Percentiles rank a stretch among this genome's conserved stretches.
These are phyloP conservation scores for Lytechinus pictus DNA, from an alignment of 35 echinoderm and acorn worm genomes.

Conservation along the genomic window DNA sequence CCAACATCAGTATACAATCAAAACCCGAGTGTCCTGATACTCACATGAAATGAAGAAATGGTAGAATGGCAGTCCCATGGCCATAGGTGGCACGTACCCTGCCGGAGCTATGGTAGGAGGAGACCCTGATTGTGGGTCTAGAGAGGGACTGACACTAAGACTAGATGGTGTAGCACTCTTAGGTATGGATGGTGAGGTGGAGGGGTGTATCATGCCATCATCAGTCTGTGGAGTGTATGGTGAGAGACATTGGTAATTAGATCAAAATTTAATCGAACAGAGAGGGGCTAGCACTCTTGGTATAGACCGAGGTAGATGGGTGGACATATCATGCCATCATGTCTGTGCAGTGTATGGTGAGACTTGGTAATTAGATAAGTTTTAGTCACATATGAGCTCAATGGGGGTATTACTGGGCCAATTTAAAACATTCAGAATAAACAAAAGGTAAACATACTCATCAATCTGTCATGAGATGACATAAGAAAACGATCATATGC, in stretches of 20 bases:
- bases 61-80: conserved; percentile 48
- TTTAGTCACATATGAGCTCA: too few relatives aligned
- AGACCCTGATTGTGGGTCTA: conserved; percentile 22
- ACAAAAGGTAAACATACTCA: too few relatives aligned
- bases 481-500: too few relatives aligned
- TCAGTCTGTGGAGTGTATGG: not conserved
- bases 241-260: not conserved
- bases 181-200: not conserved
- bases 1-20: too few relatives aligned
- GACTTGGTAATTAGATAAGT: too few relatives aligned
- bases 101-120: conserved; percentile 30
- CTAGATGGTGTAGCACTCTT: conserved; percentile 40
- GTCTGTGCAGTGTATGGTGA: too few relatives aligned
- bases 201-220: conserved; percentile 31
- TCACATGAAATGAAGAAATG: conserved; percentile 44
- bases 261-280: not conserved
- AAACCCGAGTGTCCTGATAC: not conserved
- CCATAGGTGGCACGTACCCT: conserved; percentile 29
- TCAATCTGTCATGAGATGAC: too few relatives aligned
- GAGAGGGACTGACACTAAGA: not conserved
- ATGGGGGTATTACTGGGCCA: too few relatives aligned
- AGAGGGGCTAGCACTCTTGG: too few relatives aligned
- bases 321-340: too few relatives aligned
- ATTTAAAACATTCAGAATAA: too few relatives aligned
- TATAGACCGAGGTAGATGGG: too few relatives aligned